Base-by-base conservation (phyloP, 2,888 invertebrate species). In the Cecidostiba fungosa region DNA sequence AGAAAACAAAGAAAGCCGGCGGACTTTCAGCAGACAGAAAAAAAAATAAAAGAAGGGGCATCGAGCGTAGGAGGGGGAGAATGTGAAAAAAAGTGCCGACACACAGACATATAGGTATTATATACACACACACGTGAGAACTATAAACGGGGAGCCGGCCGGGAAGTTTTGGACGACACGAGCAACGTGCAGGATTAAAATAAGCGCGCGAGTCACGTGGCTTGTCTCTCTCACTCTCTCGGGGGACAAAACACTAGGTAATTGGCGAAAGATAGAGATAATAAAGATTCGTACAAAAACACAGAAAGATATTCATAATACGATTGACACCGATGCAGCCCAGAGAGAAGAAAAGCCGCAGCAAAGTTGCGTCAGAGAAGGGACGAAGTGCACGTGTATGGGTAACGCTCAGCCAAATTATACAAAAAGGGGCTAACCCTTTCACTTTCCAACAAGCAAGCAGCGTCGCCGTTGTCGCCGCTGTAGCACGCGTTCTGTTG, bases 401-500 rank as follows among this genome's bases (percentile, higher is more conserved):
- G 3, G 54, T n/a, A 59, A 23, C 8, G 12, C 14, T 39, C 12
- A 1, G 8, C n/a, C 19, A 23, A 54, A 54, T 39, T 8, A 1
- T 16, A 74, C 4, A 50, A 26, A 50, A 29, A 47, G 47, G 29
- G n/a, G 10, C 39, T 36, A 19, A 32, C 36, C 36, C 54, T 59
- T 59, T 19, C n/a, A n/a, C n/a, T 54, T 19, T 54, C n/a, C n/a
- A 19, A n/a, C 3, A 62, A 10, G 76, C 50, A 36, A 69, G 77
- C 32, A 76, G 47, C 36, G n/a, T 82, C 73, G 78, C 66, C 66
- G 77, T 77, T 77, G 62, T 50, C 16, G 78, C 66, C 66, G 77
- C 78, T 77, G 62, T 50, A 12, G 77, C 76, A 47, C 84, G 39
- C 77, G 83, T 69, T 81, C 86, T 90, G 90, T 93, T 93, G 93